Evolutionary conservation across 2,888 invertebrate genomes (phyloP).

Genomic region (Argyresthia goedartella): DNA sequence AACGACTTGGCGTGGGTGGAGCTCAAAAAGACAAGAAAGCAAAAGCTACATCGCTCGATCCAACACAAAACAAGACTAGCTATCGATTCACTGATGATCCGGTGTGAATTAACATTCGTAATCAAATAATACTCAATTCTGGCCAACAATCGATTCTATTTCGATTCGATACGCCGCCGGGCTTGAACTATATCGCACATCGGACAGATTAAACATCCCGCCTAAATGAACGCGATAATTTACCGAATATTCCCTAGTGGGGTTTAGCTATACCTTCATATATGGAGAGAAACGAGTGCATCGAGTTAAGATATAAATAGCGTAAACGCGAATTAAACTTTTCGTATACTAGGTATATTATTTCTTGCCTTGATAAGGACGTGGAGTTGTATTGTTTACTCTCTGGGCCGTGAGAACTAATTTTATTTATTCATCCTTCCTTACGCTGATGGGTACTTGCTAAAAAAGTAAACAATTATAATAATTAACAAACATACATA

Average conservation of each 20-base stretch:
- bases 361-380: too few species aligned
- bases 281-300: constrained; percentile 21
- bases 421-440: too few species aligned
- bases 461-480: too few species aligned
- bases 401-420: too few species aligned
- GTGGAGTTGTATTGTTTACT: too few species aligned
- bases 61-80: too few species aligned
- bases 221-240: constrained; percentile 70
- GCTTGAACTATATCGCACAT: constrained; percentile 35
- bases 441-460: too few species aligned
- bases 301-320: background rate
- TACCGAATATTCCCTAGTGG: constrained; percentile 62
- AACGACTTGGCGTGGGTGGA: too few species aligned
- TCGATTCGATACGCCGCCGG: constrained; percentile 20
- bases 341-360: too few species aligned
- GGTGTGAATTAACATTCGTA: background rate
- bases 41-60: too few species aligned
- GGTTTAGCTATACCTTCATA: constrained; percentile 68
- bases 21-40: too few species aligned
- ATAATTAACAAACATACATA: too few species aligned
- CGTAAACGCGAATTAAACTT: background rate
- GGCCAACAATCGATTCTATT: constrained; percentile 5
- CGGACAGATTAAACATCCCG: constrained; percentile 66
- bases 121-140: background rate
- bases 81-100: background rate